Base-by-base conservation (phyloP, 2,888 invertebrate species). In the Smittia aterrima region DNA sequence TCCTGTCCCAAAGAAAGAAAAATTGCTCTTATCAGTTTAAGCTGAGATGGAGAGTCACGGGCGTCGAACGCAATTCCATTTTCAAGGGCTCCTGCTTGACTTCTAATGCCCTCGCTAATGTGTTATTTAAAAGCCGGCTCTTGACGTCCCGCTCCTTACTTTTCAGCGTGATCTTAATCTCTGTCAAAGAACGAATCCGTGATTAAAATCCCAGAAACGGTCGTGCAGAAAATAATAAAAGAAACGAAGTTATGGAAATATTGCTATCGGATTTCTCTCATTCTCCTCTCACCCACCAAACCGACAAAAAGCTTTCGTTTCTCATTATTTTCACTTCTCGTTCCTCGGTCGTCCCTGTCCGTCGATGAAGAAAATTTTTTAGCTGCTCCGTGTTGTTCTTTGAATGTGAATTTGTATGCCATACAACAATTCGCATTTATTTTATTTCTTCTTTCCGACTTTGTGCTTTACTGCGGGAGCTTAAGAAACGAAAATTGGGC, bases 131-230 rank as follows among this genome's bases (percentile, higher is more conserved):
- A 53, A 70, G 70, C 41, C 70, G 40, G 9, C 40, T 32, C 3
- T 16, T 11, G 4, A 58, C 58, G 22, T 22, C 32, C 38, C 38
- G 11, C 20, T 62, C 27, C 64, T 72, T 62, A 62, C 72, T 70
- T 68, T 72, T 72, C 72, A 72, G 40, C 62, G 72, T 72, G 72
- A 72, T 72, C 72, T 72, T 72, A 72, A 72, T 72, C 72, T 72
- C 72, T 72, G 72, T 72, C 72, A 72, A 72, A 62, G 40, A 54
- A 72, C 25, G 62, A 72, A 72, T 62, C 25, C 72, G 72, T 72
- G 72, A 72, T 72, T 72, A 72, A 72, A 72, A 72, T 72, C 72
- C 70, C 72, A 72, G 72, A 72, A 72, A 40, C 40, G 40, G 72
- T 72, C 72, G 72, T 72, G 72, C 72, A 22, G 72, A 62, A 72